phyloP scores from a whole-genome alignment of 1,140 invertebrate genomes.

The Drosophila nannoptera region DNA sequence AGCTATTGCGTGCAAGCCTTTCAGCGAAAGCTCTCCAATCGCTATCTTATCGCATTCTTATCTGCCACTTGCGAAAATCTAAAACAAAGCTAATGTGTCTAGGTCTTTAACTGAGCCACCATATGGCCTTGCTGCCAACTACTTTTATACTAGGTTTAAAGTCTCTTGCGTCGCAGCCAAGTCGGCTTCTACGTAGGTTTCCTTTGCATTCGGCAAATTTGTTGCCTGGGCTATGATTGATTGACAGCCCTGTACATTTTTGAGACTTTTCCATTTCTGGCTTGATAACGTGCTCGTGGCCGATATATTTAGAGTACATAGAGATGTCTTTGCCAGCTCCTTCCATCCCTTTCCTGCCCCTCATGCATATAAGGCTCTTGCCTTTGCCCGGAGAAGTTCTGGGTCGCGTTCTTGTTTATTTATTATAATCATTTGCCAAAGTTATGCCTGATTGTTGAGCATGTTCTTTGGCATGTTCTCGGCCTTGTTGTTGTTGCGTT shows the following conservation, averaged over 20 bases:
- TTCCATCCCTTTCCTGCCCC: constrained; percentile 6
- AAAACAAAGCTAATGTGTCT: too few species aligned
- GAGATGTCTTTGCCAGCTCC: not conserved
- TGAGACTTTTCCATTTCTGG: constrained; percentile 25
- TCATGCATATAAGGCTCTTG: constrained; percentile 28
- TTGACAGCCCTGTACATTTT: constrained; percentile 11
- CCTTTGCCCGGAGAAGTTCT: constrained; percentile 30
- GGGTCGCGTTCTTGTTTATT: constrained; percentile 42
- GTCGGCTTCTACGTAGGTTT: constrained; percentile 15
- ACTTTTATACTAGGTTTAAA: not conserved
- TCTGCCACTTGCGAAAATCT: not conserved
- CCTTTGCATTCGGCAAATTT: constrained; percentile 64
- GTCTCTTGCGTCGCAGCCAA: too few species aligned
- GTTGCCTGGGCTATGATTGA: constrained; percentile 19
- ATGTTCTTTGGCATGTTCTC: constrained; percentile 48
- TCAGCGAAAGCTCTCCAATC: not conserved
- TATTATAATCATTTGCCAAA: constrained; percentile 52
- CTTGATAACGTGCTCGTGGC: not conserved
- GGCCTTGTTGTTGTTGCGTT: constrained; percentile 34
- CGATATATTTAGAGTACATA: constrained; percentile 14
- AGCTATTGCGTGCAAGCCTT: constrained; percentile 1
- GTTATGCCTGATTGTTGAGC: constrained; percentile 38
- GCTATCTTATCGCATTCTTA: not conserved
- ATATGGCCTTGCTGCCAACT: too few species aligned
- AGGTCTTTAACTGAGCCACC: too few species aligned